Conservation (phyloP, 2,113 vertebrate genomes). For the Callaeas wilsoni region DNA sequence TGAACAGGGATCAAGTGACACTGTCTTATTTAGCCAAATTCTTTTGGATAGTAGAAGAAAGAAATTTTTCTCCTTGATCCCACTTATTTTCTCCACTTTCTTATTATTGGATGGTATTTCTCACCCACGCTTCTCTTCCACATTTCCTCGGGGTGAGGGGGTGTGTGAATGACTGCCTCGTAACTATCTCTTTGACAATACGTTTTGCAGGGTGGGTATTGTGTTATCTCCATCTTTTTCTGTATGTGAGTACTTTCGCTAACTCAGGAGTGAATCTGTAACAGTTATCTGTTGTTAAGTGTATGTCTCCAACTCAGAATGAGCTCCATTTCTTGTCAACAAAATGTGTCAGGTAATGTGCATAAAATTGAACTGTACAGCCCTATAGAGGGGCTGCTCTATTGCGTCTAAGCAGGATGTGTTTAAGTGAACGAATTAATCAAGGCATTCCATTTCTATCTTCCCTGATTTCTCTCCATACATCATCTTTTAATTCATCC, state of each 20-base stretch:
- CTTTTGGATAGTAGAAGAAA: not conserved
- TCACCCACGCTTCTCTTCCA: not conserved
- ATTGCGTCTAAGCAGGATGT: not conserved
- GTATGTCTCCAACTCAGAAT: not conserved
- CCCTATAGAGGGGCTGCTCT: not conserved
- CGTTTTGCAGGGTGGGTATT: accelerated
- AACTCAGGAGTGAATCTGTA: not conserved
- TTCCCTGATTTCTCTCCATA: slow-evolving; percentile 14
- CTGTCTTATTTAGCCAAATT: not conserved
- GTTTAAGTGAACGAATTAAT: slow-evolving; percentile 1
- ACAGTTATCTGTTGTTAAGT: not conserved
- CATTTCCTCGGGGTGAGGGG: accelerated
- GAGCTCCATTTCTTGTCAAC: not conserved
- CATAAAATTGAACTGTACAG: not conserved
- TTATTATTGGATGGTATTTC: not conserved
- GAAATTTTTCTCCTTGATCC: not conserved
- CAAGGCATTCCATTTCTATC: not conserved
- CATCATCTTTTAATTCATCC: slow-evolving; percentile 59
- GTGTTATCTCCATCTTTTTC: not conserved
- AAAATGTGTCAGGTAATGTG: not conserved
- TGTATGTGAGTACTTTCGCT: not conserved
- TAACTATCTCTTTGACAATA: not conserved
- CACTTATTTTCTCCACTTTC: not conserved
- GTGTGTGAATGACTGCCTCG: not conserved
- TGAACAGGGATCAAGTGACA: not conserved